Conservation (phyloP, 2,888 invertebrate species). For the Amphimallon solstitiale region DNA sequence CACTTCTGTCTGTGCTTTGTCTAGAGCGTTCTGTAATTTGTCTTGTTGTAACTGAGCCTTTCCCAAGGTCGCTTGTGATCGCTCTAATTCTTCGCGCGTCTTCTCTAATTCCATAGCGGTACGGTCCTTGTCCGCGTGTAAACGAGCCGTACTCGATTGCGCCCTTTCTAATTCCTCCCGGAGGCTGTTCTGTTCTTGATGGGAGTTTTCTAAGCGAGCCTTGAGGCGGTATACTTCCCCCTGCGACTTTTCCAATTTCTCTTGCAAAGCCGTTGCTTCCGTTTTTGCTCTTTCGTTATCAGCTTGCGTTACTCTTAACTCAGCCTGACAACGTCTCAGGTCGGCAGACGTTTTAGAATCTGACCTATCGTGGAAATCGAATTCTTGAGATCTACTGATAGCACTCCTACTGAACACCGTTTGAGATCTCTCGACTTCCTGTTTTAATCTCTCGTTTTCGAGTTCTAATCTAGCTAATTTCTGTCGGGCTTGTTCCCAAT, state of each 20-base stretch:
- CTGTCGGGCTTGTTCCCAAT: constrained; percentile 88
- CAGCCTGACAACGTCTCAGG: constrained; percentile 87
- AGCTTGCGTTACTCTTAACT: constrained; percentile 89
- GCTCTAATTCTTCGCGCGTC: constrained; percentile 86
- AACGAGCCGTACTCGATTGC: constrained; percentile 83
- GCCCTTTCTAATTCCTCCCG: constrained; percentile 92
- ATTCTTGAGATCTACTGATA: constrained; percentile 68
- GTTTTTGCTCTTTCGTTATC: constrained; percentile 88
- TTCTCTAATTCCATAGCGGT: constrained; percentile 87
- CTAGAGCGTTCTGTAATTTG: constrained; percentile 87
- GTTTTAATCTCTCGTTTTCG: constrained; percentile 89
- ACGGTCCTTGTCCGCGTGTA: constrained; percentile 90
- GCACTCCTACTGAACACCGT: constrained; percentile 86
- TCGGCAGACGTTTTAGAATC: constrained; percentile 84
- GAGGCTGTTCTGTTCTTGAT: constrained; percentile 92
- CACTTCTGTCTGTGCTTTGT: constrained; percentile 89
- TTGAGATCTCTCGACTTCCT: constrained; percentile 73
- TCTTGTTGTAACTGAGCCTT: constrained; percentile 93
- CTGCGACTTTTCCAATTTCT: constrained; percentile 93
- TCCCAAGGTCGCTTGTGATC: constrained; percentile 88
- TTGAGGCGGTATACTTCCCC: constrained; percentile 94
- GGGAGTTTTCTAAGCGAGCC: constrained; percentile 93
- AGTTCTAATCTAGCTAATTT: constrained; percentile 85
- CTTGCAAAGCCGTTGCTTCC: constrained; percentile 86
- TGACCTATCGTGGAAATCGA: constrained; percentile 38